A percentile compares a stretch with the other conserved stretches of the same genome.
These are phyloP conservation scores for Diaphora mendica DNA, from an alignment of 2,888 invertebrate species.

Conservation along the genomic window DNA sequence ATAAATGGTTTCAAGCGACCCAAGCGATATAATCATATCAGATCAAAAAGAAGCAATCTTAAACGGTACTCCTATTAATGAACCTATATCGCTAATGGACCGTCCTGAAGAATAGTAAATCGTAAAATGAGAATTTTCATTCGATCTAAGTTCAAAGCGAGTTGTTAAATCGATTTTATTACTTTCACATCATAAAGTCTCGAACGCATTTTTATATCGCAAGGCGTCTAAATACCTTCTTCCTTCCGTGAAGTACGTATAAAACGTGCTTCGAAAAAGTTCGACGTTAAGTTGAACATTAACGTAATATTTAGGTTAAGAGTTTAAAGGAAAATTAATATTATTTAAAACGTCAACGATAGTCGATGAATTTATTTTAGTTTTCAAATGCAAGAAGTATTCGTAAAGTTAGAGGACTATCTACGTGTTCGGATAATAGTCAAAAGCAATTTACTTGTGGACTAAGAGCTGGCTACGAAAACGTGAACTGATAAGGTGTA, in stretches of 20 bases:
- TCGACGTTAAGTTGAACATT: slow-evolving; percentile 28
- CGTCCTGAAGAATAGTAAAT: slow-evolving; percentile 36
- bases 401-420: background rate
- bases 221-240: slow-evolving; percentile 39
- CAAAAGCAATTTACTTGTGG: background rate
- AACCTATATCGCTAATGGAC: slow-evolving; percentile 39
- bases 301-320: slow-evolving; percentile 25
- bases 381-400: background rate
- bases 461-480: too few relatives aligned
- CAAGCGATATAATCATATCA: slow-evolving; percentile 10
- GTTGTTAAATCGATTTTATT: slow-evolving; percentile 67
- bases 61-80: slow-evolving; percentile 21
- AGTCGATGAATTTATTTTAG: too few relatives aligned
- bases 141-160: slow-evolving; percentile 58
- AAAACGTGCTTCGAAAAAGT: slow-evolving; percentile 28
- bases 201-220: slow-evolving; percentile 54
- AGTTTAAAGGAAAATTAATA: background rate
- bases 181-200: slow-evolving; percentile 65
- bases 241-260: slow-evolving; percentile 39
- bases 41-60: slow-evolving; percentile 11
- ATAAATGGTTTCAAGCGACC: background rate
- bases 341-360: background rate
- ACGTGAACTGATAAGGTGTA: too few relatives aligned
- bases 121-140: slow-evolving; percentile 54
- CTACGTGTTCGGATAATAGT: background rate